Percentiles rank a stretch among this genome's conserved stretches.
These are phyloP conservation scores for Zele albiditarsus DNA, from an alignment of 2,888 invertebrate species.

Conservation along the genomic window DNA sequence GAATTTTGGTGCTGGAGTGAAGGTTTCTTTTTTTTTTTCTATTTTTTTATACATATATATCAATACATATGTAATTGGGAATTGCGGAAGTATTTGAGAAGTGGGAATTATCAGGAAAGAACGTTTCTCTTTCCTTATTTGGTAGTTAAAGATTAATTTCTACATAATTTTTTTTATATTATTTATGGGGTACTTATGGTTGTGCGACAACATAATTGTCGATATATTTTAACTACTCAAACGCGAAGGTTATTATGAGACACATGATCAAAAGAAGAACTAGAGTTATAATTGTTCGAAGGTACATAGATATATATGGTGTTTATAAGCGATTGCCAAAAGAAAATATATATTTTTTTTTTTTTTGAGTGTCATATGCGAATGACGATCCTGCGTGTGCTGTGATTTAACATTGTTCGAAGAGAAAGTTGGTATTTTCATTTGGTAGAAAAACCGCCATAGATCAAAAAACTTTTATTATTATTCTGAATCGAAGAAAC, in stretches of 20 bases:
- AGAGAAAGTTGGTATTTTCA: constrained; percentile 23
- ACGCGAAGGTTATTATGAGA: constrained; percentile 37
- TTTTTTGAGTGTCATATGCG: constrained; percentile 40
- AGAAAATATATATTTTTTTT: constrained; percentile 39
- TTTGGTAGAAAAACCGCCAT: background rate
- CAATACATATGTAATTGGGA: background rate
- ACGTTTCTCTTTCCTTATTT: constrained; percentile 4
- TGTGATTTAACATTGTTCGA: constrained; percentile 43
- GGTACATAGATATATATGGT: constrained; percentile 22
- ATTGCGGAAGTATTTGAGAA: background rate
- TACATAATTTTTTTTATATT: constrained; percentile 5
- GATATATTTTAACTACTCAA: constrained; percentile 37
- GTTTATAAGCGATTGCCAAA: constrained; percentile 50
- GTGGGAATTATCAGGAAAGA: background rate
- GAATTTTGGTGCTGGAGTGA: constrained; percentile 25
- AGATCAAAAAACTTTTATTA: background rate
- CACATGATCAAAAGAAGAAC: background rate
- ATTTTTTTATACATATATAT: background rate
- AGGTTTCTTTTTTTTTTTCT: background rate
- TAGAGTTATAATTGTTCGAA: constrained; percentile 18
- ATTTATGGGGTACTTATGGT: constrained; percentile 49
- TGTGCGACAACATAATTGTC: constrained; percentile 39
- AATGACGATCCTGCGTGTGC: constrained; percentile 38
- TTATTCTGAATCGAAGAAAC: background rate
- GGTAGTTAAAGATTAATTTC: constrained; percentile 13